A percentile compares a stretch with the other conserved stretches of the same genome.
Conservation (phyloP, 2,113 vertebrate genomes). For the Picathartes gymnocephalus region DNA sequence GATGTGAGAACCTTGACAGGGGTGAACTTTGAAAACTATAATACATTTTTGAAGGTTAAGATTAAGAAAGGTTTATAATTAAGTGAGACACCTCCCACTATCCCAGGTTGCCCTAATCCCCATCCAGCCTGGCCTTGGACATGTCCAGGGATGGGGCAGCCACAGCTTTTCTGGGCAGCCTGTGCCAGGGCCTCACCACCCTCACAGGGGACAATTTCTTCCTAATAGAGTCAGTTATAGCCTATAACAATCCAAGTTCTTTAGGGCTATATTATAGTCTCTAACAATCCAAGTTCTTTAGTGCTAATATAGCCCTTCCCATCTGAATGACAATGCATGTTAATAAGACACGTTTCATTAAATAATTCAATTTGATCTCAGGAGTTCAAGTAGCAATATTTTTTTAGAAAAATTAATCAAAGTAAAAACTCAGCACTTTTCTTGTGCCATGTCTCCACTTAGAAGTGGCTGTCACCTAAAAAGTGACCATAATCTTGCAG, state of each 20-base stretch:
- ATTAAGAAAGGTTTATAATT: neutral
- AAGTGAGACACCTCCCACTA: neutral
- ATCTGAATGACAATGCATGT: neutral
- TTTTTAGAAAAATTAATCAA: neutral
- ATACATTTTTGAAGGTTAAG: neutral
- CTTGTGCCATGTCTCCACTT: neutral
- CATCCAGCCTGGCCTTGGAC: neutral
- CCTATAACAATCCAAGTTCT: neutral
- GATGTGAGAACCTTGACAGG: neutral
- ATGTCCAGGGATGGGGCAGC: neutral
- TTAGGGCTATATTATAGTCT: neutral
- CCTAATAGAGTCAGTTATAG: neutral
- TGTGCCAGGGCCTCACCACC: neutral
- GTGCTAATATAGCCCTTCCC: neutral
- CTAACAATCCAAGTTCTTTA: neutral
- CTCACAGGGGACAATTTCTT: neutral
- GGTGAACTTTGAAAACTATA: neutral
- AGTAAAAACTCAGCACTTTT: neutral
- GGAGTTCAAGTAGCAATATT: neutral
- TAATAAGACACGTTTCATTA: neutral
- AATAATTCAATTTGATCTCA: neutral
- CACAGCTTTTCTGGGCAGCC: neutral
- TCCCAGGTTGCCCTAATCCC: neutral
- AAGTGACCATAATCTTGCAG: fast-evolving
- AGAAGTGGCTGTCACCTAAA: neutral